phyloP scores from a whole-genome alignment of 2,113 vertebrate species.

The Clarias macrocephalus region DNA sequence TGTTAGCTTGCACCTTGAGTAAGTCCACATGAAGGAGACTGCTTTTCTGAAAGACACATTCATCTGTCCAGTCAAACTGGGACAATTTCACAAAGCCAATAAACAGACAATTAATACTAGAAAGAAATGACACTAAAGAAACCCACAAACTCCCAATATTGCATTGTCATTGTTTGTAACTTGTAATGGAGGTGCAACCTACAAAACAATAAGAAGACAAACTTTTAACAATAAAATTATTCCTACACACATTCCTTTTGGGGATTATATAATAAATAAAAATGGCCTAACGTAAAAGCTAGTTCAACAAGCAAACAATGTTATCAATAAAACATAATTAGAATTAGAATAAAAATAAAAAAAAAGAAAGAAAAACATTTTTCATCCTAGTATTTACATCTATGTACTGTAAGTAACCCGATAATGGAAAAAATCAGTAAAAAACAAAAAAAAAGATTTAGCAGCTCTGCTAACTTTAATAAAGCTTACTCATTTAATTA shows the following conservation, averaged over 20 bases:
- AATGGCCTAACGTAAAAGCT: neutral
- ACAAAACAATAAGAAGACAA: neutral
- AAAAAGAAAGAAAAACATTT: neutral
- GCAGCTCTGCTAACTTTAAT: neutral
- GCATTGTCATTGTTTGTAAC: slow-evolving; percentile 29
- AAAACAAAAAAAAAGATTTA: neutral
- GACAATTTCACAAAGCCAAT: slow-evolving; percentile 64
- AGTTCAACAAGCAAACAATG: neutral
- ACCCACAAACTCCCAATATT: slow-evolving; percentile 34
- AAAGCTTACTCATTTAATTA: neutral
- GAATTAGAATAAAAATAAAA: neutral
- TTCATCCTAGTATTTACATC: neutral
- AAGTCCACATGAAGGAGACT: slow-evolving; percentile 61
- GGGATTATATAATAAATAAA: neutral
- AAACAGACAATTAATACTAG: slow-evolving; percentile 59
- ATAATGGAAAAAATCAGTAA: neutral
- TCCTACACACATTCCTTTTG: neutral
- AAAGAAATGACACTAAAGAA: slow-evolving; percentile 51
- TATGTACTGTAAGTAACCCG: neutral
- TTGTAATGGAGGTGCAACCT: slow-evolving; percentile 1
- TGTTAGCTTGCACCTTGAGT: slow-evolving; percentile 64
- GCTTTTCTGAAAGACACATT: slow-evolving; percentile 76
- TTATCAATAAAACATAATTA: neutral
- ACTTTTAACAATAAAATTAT: no score
- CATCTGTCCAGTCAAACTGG: slow-evolving; percentile 70